Conservation (phyloP, 1,140 invertebrate genomes). For the Drosophila simulans region DNA sequence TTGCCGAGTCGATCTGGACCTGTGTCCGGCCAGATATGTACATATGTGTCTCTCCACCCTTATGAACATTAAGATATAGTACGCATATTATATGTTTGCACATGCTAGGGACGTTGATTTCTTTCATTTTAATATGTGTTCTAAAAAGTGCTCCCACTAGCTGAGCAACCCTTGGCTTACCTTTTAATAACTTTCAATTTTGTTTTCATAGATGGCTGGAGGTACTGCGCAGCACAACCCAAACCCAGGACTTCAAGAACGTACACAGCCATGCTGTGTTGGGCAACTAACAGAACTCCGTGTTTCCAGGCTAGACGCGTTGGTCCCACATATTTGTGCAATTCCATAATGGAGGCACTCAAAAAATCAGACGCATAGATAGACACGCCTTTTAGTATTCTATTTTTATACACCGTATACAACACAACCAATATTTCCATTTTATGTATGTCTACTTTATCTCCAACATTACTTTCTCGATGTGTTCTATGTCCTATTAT, state of each 20-base stretch:
- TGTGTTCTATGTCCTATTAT: constrained; percentile 29
- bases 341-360: constrained; percentile 56
- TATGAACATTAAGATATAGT: too few relatives aligned
- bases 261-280: constrained; percentile 70
- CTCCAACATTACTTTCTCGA: constrained; percentile 25
- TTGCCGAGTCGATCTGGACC: too few relatives aligned
- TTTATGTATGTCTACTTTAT: constrained; percentile 48
- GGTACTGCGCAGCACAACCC: constrained; percentile 81
- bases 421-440: constrained; percentile 63
- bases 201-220: constrained; percentile 70
- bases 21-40: too few relatives aligned
- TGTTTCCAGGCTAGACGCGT: not conserved
- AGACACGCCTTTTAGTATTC: constrained; percentile 72
- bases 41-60: too few relatives aligned
- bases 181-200: too few relatives aligned
- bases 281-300: constrained; percentile 35
- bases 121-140: too few relatives aligned
- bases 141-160: too few relatives aligned
- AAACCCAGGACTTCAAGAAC: constrained; percentile 84
- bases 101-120: too few relatives aligned
- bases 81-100: too few relatives aligned
- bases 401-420: constrained; percentile 67
- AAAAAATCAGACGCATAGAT: constrained; percentile 49
- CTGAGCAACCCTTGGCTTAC: too few relatives aligned
- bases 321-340: constrained; percentile 53